Base-by-base conservation (phyloP, 1,140 invertebrate species). In the Papilio machaon region DNA sequence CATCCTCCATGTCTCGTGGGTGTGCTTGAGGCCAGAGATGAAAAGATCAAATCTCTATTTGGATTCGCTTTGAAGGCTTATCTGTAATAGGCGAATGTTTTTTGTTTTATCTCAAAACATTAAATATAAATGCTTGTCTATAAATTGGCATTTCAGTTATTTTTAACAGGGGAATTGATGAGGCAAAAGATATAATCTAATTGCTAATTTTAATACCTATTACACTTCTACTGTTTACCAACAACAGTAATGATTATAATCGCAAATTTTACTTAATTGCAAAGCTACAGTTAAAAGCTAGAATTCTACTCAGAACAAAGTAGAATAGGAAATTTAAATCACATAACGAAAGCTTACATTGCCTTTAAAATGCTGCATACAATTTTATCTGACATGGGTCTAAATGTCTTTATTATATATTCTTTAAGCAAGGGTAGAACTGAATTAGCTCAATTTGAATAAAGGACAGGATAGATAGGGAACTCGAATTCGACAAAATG, bases 371-470 rank as follows among this genome's bases (percentile, higher is more conserved):
- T 70, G 64, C 64, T 70, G 64, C 30, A 70, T 17, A 70, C 13
- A 35, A 38, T 15, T 38, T 38, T 38, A 5, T 30, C 4, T 38
- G 64, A 38, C 11, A 38, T 19, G 64, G 64, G 64, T 70, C 64
- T 11, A 70, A 67, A 70, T 70, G 30, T 10, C 30, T 70, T 70
- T 70, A 30, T 70, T 70, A 70, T 70, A 30, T 30, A 70, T 35
- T 70, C 30, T 70, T 38, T 35, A 35, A 35, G 13, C 30, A 70
- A 35, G 64, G 64, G 64, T 70, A 30, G 64, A 70, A 70, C 64
- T 35, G 64, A 70, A 70, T 70, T 70, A 70, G 64, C 64, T 70
- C 64, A 70, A 70, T 70, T 70, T 70, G 64, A 70, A 70, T 70
- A 70, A 70, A 70, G 64, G 64, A 70, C 64, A 70, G 64, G 30